Base-by-base conservation (phyloP, 2,888 invertebrate species). In the Leptarthrus brevirostris region DNA sequence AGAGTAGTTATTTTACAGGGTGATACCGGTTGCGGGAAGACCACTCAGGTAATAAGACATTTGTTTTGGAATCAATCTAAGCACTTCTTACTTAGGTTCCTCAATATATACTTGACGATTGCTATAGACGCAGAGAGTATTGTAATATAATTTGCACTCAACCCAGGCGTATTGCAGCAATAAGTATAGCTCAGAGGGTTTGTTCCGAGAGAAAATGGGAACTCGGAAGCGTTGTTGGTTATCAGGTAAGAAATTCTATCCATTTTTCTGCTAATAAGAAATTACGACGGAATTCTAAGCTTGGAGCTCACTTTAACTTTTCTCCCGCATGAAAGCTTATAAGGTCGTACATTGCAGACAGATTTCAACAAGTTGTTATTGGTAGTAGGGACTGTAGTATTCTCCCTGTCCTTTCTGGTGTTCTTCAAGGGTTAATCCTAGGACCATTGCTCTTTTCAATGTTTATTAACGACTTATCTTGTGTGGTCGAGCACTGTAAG, bases 61-160 rank as follows among this genome's bases (percentile, higher is more conserved):
- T 12, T 5, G n/a, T 53, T 77, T 77, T 71, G 5, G 2, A 18
- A 18, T 22, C 16, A 69, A 5, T n/a, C 16, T 20, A 4, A 52
- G 2, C 24, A n/a, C 2, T 6, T 54, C 52, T 53, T 14, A 14
- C 73, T 74, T 16, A 84, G 84, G 93, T 95, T 0, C 96, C 97
- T 0, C 97, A 97, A 82, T 96, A 92, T 86, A 94, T 98, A 77
- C 85, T 97, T n/a, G 95, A 97, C 79, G 88, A 92, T 78, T 89
- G 89, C 77, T 90, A 87, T 72, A 86, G 88, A 56, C 87, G 87
- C 24, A 87, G 88, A 22, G 86, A 86, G 72, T 88, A 89, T 61
- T 96, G 96, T 81, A 96, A 95, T 82, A 95, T 98, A 77, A 86
- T 93, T 52, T 95, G 97, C 0, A 98, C 98, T 0, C 97, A 98